phyloP scores from a whole-genome alignment of 1,140 invertebrate genomes.

The Tetramorium simillimum region DNA sequence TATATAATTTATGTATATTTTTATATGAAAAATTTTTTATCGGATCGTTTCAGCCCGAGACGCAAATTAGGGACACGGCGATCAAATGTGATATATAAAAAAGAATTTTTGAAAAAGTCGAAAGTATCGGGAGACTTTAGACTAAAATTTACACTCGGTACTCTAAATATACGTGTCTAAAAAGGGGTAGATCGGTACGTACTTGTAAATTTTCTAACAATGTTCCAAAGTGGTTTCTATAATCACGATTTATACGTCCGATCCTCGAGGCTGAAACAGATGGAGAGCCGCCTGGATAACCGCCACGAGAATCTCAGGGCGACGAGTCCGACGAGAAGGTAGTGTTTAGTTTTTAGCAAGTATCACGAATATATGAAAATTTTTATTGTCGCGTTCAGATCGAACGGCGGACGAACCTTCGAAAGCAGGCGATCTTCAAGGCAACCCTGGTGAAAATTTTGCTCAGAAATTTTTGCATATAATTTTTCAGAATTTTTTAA shows the following conservation, averaged over 20 bases:
- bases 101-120: background rate
- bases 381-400: background rate
- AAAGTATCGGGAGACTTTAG: background rate
- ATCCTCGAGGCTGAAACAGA: slow-evolving; percentile 1
- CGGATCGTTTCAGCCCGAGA: background rate
- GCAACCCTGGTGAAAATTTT: too few relatives aligned
- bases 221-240: background rate
- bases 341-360: background rate
- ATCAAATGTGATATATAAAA: background rate
- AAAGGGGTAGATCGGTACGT: background rate
- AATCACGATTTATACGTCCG: background rate
- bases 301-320: background rate
- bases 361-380: background rate
- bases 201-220: slow-evolving; percentile 17
- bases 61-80: background rate
- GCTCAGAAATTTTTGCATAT: too few relatives aligned
- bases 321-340: background rate
- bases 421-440: too few relatives aligned
- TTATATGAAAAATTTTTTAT: too few relatives aligned
- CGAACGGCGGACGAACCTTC: background rate
- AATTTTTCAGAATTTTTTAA: too few relatives aligned
- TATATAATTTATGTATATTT: too few relatives aligned
- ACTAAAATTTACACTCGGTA: background rate
- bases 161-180: background rate
- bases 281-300: background rate